Base-by-base conservation (phyloP, 2,888 invertebrate genomes). In the Tolmerus cingulatus region DNA sequence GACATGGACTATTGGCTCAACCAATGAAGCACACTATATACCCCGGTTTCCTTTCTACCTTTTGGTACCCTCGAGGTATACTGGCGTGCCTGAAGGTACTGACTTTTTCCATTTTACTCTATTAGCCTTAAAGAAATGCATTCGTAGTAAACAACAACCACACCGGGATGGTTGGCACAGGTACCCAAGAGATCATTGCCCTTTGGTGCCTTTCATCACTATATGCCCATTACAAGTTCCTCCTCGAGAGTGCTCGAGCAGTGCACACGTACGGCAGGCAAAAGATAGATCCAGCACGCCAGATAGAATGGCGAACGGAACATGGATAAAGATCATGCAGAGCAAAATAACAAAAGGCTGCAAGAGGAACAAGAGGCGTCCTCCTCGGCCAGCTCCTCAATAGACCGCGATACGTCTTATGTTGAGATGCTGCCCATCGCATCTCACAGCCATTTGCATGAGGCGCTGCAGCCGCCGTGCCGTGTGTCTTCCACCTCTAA, bases 301-400 rank as follows among this genome's bases (percentile, higher is more conserved):
- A 84, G 84, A 84, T 84, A 84, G 84, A 66, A 43, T 40, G 43
- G 55, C 51, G 81, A 81, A 81, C 81, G 81, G 51, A 81, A 81
- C 55, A 81, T 55, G 84, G 40, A 84, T 74, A 66, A 84, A 84
- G 40, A 66, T 74, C 84, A 43, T 57, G 84, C 66, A 40, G 84
- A 84, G 84, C 40, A 84, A 74, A 30, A 74, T 57, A 84, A 84
- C 74, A 84, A 84, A 66, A 84, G 74, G 23, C 23, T 66, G 27
- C 40, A 74, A 84, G 66, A 66, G 84, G 23, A 19, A 57, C 9
- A 57, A 57, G 74, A 74, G 14, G 51, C 23, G 40, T 43, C 84
- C 74, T 46, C 66, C 66, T 66, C 8, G n/a, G 9, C 55, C 3
- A 51, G 27, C 66, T 66, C 27, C 43, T 57, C 84, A 40, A 84